Base-by-base conservation (phyloP, 2,797 vertebrate genomes). In the Botia almorhae region DNA sequence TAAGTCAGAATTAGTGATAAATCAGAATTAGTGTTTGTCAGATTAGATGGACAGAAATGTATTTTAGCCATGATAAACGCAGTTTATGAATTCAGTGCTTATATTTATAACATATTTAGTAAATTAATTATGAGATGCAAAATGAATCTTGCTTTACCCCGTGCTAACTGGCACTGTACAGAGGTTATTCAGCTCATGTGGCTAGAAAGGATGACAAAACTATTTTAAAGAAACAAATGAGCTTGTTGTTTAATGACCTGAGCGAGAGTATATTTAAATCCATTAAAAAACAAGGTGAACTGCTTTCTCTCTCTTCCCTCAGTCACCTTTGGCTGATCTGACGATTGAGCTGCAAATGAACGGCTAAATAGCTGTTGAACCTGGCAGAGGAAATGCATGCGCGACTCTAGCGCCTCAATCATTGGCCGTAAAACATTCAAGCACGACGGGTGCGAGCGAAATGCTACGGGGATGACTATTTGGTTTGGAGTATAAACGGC, bases 371-470 rank as follows among this genome's bases (percentile, higher is more conserved):
- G 89, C 87, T 92, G 91, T 90, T 91, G 89, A 91, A 90, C 87
- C 90, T 91, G 90, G 91, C 91, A 87, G 77, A 82, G 77, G 60
- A 78, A 71, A 65, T 74, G 51, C 14, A 33, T 26, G n/a, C 10
- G 21, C 65, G 82, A 86, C 89, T 89, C 87, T 74, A 78, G 87
- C 81, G 86, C 85, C 88, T 94, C 93, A 90, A 89, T 94, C 93
- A 90, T 89, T 92, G 55, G 82, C 88, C 84, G 70, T 83, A 89
- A 93, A 93, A 90, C 92, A 93, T 91, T 92, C 85, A 58, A 81
- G 86, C 87, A 89, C 87, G 85, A 88, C 88, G 82, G 87, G 86
- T 2, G 76, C 10, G 46, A 90, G 87, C 86, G 87, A 87, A 90
- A 91, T 87, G 90, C 88, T 93, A 89, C 33, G 77, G 86, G 13